phyloP scores from a whole-genome alignment of 2,888 invertebrate genomes.

The Hemithea aestivaria region DNA sequence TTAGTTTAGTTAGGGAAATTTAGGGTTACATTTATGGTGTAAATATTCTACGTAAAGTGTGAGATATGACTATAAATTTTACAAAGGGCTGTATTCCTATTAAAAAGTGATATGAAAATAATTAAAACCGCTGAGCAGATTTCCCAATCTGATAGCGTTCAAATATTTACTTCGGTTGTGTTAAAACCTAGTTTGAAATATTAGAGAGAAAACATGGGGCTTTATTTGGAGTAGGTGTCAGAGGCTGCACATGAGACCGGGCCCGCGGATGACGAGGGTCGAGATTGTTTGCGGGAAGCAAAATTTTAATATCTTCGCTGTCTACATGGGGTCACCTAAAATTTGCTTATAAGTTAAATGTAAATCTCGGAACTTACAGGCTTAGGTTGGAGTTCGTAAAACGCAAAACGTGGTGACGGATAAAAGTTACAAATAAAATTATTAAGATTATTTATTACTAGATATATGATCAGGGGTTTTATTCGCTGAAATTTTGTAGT shows the following conservation, averaged over 20 bases:
- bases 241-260: slow-evolving; percentile 50
- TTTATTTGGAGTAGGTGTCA: slow-evolving; percentile 44
- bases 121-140: slow-evolving; percentile 4
- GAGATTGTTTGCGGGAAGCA: slow-evolving; percentile 48
- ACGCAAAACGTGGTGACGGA: slow-evolving; percentile 11
- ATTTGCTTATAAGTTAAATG: slow-evolving; percentile 36
- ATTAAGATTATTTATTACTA: too few relatives aligned
- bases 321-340: slow-evolving; percentile 42
- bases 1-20: slow-evolving; percentile 11
- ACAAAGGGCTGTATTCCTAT: too few relatives aligned
- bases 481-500: too few relatives aligned
- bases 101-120: slow-evolving; percentile 1
- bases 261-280: slow-evolving; percentile 53
- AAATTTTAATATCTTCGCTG: slow-evolving; percentile 57
- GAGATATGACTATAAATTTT: too few relatives aligned
- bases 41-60: too few relatives aligned
- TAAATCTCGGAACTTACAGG: slow-evolving; percentile 21
- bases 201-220: slow-evolving; percentile 29
- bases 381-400: slow-evolving; percentile 15
- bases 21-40: slow-evolving; percentile 2
- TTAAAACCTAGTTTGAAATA: slow-evolving; percentile 31
- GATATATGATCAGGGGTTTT: too few relatives aligned
- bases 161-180: slow-evolving; percentile 22
- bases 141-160: slow-evolving; percentile 17
- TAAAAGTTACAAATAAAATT: too few relatives aligned